Evolutionary conservation across 2,888 invertebrate genomes (phyloP).

Genomic region (Nemotelus pantherinus): DNA sequence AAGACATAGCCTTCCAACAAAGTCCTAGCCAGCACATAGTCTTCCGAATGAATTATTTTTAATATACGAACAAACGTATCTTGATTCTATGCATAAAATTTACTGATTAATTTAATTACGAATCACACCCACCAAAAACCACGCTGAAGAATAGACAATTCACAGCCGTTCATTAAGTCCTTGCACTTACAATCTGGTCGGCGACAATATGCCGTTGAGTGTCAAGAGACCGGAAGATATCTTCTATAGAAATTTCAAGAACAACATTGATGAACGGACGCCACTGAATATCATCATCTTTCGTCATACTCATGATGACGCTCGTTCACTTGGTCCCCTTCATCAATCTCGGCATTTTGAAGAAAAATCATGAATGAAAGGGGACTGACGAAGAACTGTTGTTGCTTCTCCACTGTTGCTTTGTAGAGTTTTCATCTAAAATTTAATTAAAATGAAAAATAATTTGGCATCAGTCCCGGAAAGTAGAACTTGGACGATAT

Average conservation of each 20-base stretch:
- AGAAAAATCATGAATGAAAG: conserved; percentile 3
- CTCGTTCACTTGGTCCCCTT: no score
- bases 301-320: no score
- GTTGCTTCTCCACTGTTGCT: background rate
- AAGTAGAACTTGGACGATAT: no score
- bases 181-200: no score
- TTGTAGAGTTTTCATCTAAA: conserved; percentile 23
- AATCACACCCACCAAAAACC: background rate
- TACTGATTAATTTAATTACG: conserved; percentile 38
- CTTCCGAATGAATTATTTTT: conserved; percentile 30
- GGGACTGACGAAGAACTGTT: conserved; percentile 4
- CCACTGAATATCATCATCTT: no score
- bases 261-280: background rate
- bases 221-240: background rate
- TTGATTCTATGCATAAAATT: conserved; percentile 33
- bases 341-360: background rate
- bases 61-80: conserved; percentile 26
- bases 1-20: no score
- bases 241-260: background rate
- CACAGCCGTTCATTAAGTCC: background rate
- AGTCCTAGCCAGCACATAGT: background rate
- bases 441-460: conserved; percentile 45
- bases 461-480: conserved; percentile 39
- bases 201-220: no score
- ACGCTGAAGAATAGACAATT: background rate